phyloP scores from a whole-genome alignment of 2,113 vertebrate species.

The Chitala chitala region DNA sequence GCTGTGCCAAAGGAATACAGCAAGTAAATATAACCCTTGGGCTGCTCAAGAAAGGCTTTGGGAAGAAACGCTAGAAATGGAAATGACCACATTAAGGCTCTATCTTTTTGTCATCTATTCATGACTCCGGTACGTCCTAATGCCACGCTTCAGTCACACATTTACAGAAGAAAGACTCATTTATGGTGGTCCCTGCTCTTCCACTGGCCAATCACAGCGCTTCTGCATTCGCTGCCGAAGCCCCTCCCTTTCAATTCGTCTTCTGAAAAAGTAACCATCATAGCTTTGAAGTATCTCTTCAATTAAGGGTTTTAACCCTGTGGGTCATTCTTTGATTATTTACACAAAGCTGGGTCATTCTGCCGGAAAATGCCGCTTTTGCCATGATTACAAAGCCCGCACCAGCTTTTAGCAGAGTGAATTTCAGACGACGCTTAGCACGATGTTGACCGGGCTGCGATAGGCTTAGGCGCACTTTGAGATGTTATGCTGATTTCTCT shows the following conservation, averaged over 20 bases:
- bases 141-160: conserved; percentile 72
- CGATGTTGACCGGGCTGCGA: conserved; percentile 81
- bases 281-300: conserved; percentile 98
- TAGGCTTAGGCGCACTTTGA: conserved; percentile 73
- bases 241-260: conserved; percentile 66
- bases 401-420: conserved; percentile 67
- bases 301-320: conserved; percentile 98
- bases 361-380: conserved; percentile 79
- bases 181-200: conserved; percentile 27
- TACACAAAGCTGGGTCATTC: conserved; percentile 94
- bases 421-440: conserved; percentile 71
- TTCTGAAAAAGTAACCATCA: conserved; percentile 80
- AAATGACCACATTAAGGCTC: conserved; percentile 67
- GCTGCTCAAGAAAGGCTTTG: no score
- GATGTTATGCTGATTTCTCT: conserved; percentile 57
- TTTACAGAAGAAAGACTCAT: conserved; percentile 57
- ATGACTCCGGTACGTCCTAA: conserved; percentile 72
- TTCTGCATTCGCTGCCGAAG: conserved; percentile 42
- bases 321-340: conserved; percentile 97
- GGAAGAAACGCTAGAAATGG: conserved; percentile 37
- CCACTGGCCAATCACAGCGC: conserved; percentile 67
- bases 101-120: conserved; percentile 75
- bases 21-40: conserved; percentile 52
- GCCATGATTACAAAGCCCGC: conserved; percentile 75
- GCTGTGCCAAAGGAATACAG: conserved; percentile 55